These are phyloP conservation scores for Umimayanthus chanpuru DNA, from an alignment of 92 coral and sea anemone species.

Conservation along the genomic window DNA sequence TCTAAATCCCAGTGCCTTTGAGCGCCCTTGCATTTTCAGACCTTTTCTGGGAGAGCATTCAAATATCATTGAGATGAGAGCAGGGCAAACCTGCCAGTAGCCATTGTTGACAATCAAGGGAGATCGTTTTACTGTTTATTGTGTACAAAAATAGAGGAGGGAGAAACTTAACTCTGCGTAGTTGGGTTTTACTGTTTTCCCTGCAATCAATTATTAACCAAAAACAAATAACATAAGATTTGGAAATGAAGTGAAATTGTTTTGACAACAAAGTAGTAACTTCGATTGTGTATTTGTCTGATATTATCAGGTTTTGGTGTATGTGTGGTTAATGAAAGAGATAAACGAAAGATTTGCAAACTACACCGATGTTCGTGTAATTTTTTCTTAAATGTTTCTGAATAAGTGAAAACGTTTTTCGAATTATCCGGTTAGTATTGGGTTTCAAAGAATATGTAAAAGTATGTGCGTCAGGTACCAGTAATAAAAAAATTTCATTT, in stretches of 20 bases:
- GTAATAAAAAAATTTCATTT: not conserved
- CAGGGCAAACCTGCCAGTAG: too few species aligned
- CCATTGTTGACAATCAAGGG: too few species aligned
- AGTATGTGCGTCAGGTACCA: conserved; percentile 14
- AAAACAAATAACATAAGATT: conserved; percentile 1
- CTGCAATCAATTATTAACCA: conserved; percentile 19
- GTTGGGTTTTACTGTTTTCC: not conserved
- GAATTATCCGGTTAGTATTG: not conserved
- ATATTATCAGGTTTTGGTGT: not conserved
- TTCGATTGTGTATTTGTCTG: conserved; percentile 1
- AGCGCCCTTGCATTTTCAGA: too few species aligned
- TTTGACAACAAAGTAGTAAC: conserved; percentile 2
- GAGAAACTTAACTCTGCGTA: too few species aligned
- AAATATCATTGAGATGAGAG: too few species aligned
- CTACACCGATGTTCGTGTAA: not conserved
- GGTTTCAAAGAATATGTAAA: not conserved
- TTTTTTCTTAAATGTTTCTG: not conserved
- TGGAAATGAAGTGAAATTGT: not conserved
- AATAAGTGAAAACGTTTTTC: not conserved
- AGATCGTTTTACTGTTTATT: not conserved
- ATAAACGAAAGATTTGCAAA: not conserved
- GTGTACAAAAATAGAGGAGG: not conserved
- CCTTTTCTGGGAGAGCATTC: too few species aligned
- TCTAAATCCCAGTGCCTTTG: too few species aligned
- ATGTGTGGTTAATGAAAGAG: conserved; percentile 2